These are phyloP conservation scores for Aplysia californica DNA, from an alignment of 1,140 invertebrate species.

Conservation along the genomic window DNA sequence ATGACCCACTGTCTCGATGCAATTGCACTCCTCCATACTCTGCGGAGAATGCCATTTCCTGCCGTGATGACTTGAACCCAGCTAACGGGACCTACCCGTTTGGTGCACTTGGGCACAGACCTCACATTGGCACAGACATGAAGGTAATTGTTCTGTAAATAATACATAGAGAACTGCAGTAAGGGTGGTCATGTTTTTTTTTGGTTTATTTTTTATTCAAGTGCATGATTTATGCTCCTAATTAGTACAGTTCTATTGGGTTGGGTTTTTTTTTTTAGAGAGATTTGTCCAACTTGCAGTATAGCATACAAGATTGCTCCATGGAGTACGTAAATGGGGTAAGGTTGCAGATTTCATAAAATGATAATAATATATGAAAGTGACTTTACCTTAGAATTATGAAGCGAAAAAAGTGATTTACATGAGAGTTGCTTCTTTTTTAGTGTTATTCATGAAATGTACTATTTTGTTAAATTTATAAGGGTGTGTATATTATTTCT, in stretches of 20 bases:
- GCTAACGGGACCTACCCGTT: constrained; percentile 77
- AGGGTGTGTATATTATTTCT: no score
- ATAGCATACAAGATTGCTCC: not conserved
- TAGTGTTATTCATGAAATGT: no score
- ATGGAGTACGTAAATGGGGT: not conserved
- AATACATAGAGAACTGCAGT: not conserved
- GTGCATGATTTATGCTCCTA: not conserved
- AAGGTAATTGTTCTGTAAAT: no score
- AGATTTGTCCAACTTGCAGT: not conserved
- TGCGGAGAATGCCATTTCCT: constrained; percentile 79
- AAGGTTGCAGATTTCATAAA: no score
- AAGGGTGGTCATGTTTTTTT: not conserved
- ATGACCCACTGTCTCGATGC: constrained; percentile 78
- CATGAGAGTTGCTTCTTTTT: no score
- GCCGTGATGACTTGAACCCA: constrained; percentile 78
- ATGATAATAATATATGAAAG: no score
- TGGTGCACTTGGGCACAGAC: constrained; percentile 74
- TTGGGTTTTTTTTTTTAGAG: no score
- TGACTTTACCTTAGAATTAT: no score
- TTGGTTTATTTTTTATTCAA: not conserved
- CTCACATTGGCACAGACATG: constrained; percentile 76
- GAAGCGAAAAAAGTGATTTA: no score
- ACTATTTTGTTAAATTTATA: no score
- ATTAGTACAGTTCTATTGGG: not conserved
- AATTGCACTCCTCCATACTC: constrained; percentile 80